These are phyloP conservation scores for Drepanosiphum platanoidis DNA, from an alignment of 2,888 invertebrate genomes.

Conservation along the genomic window DNA sequence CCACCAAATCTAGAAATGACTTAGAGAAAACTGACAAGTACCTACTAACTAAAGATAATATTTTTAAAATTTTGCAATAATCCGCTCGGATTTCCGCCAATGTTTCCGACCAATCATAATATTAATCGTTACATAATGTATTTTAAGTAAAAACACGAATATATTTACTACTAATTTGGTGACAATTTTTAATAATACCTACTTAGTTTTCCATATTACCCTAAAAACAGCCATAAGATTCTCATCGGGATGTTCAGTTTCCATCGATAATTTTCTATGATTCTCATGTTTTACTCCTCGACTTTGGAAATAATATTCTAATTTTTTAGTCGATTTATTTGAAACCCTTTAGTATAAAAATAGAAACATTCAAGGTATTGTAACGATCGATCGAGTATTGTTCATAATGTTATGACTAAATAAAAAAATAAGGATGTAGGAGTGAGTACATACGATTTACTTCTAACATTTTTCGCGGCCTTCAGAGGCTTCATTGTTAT, in stretches of 20 bases:
- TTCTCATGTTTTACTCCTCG: neutral
- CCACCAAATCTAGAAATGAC: no score
- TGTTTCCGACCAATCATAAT: no score
- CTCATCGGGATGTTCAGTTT: neutral
- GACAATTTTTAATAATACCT: neutral
- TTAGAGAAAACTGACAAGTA: no score
- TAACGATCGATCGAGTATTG: no score
- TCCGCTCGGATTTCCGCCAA: no score
- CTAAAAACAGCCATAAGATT: slow-evolving; percentile 14
- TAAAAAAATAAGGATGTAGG: neutral
- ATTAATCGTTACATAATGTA: no score
- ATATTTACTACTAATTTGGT: neutral
- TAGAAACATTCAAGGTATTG: neutral
- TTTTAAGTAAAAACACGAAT: no score
- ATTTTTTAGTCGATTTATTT: neutral
- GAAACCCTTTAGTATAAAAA: neutral
- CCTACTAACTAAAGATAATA: no score
- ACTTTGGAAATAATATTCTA: neutral
- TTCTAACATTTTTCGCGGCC: neutral
- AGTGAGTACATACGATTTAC: neutral
- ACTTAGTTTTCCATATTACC: slow-evolving; percentile 21
- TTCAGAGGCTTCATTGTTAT: neutral
- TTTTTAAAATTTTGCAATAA: no score
- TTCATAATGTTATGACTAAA: no score
- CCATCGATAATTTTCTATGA: neutral